These are phyloP conservation scores for Cephus pulcher DNA, from an alignment of 2,888 invertebrate genomes.

Conservation along the genomic window DNA sequence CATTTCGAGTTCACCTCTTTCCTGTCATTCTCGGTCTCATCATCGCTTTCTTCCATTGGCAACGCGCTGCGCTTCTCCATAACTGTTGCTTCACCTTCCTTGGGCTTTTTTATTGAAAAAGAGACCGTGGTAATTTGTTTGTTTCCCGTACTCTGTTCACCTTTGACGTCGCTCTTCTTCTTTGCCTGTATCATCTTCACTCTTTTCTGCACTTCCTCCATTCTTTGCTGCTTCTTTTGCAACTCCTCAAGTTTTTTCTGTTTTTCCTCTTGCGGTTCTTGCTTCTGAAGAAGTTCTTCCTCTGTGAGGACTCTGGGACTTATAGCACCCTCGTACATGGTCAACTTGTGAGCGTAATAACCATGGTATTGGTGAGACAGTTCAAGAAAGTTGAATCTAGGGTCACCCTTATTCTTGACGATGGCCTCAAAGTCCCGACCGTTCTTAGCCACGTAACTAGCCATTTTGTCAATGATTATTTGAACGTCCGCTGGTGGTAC, in stretches of 20 bases:
- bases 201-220: constrained; percentile 62
- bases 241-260: constrained; percentile 61
- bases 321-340: constrained; percentile 63
- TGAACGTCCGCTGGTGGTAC: constrained; percentile 86
- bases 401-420: constrained; percentile 84
- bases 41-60: constrained; percentile 78
- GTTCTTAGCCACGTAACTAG: constrained; percentile 94
- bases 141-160: constrained; percentile 59
- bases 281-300: constrained; percentile 59
- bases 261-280: constrained; percentile 60
- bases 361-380: constrained; percentile 80
- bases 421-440: constrained; percentile 94
- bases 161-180: constrained; percentile 55
- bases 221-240: constrained; percentile 61
- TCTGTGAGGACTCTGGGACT: constrained; percentile 60
- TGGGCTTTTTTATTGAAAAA: constrained; percentile 86
- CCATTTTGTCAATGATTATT: constrained; percentile 95
- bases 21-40: constrained; percentile 53
- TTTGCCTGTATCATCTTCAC: constrained; percentile 63
- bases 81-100: constrained; percentile 76
- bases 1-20: constrained; percentile 52
- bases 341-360: constrained; percentile 82
- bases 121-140: constrained; percentile 73
- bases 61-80: constrained; percentile 77
- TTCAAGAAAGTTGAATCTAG: constrained; percentile 88